A percentile compares a stretch with the other conserved stretches of the same genome.
phyloP scores from a whole-genome alignment of 2,888 invertebrate genomes.

The Monopis laevigella region DNA sequence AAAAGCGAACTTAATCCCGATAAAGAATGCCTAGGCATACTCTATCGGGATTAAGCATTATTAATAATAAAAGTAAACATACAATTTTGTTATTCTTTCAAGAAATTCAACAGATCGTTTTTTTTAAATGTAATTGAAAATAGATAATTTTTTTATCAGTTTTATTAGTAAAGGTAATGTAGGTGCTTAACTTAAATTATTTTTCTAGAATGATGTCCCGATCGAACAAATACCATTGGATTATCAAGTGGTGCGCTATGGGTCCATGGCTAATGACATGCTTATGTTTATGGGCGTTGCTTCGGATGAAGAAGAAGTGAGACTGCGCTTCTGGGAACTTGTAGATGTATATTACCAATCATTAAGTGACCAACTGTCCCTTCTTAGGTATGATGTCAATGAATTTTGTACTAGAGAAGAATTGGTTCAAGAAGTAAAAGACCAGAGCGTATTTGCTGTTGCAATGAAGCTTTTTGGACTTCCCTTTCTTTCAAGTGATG shows the following conservation, averaged over 20 bases:
- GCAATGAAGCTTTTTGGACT: neutral
- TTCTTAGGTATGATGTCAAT: neutral
- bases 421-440: conserved; percentile 4
- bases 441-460: neutral
- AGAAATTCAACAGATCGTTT: too few species aligned
- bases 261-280: conserved; percentile 8
- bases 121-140: too few species aligned
- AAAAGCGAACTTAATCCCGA: too few species aligned
- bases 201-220: conserved; percentile 7
- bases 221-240: neutral
- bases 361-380: neutral
- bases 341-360: conserved; percentile 2
- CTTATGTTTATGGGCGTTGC: neutral
- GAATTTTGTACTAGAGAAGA: conserved; percentile 8
- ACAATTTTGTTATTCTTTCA: too few species aligned
- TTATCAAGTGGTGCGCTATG: conserved; percentile 2
- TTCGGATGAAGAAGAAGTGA: neutral
- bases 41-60: too few species aligned
- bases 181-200: too few species aligned
- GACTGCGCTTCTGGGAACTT: conserved; percentile 3
- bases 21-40: too few species aligned
- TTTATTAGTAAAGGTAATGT: too few species aligned
- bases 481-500: neutral
- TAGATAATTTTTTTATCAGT: too few species aligned
- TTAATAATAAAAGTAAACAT: too few species aligned